Evolutionary conservation across 2,888 invertebrate species (phyloP).

Genomic region (Eupithecia pulchellata): DNA sequence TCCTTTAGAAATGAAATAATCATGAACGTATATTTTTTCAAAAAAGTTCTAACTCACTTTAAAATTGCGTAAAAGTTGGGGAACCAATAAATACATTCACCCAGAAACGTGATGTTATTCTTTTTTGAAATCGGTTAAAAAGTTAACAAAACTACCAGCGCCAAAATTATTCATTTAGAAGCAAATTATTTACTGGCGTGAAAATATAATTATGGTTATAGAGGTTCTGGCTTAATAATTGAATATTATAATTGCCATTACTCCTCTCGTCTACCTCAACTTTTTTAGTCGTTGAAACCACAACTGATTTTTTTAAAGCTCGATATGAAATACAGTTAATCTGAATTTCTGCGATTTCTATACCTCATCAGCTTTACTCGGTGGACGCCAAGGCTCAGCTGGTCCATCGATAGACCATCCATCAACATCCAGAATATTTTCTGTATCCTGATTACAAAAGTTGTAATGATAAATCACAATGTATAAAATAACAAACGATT

Average conservation of each 20-base stretch:
- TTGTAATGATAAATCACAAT: not conserved
- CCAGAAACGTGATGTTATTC: not conserved
- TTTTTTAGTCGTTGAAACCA: slow-evolving; percentile 42
- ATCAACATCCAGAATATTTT: slow-evolving; percentile 47
- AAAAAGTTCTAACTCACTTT: not conserved
- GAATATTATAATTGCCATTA: slow-evolving; percentile 22
- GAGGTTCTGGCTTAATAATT: not conserved
- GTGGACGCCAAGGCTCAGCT: slow-evolving; percentile 42
- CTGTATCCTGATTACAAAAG: slow-evolving; percentile 47
- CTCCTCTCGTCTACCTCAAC: slow-evolving; percentile 44
- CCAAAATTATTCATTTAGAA: slow-evolving; percentile 8
- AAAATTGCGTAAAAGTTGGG: not conserved
- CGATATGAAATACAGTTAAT: not conserved
- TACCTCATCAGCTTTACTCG: slow-evolving; percentile 25
- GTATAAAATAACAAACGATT: not conserved
- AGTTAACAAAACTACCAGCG: not conserved
- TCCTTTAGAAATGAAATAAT: not conserved
- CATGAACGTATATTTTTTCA: not conserved
- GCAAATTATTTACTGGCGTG: slow-evolving; percentile 29
- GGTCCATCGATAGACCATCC: slow-evolving; percentile 47
- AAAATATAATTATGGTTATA: not conserved
- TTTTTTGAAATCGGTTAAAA: not conserved
- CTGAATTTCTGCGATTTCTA: not conserved
- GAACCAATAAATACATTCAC: slow-evolving; percentile 46
- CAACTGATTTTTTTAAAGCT: slow-evolving; percentile 20